Evolutionary conservation across 1,140 invertebrate species (phyloP).

Genomic region (Cydia splendana): DNA sequence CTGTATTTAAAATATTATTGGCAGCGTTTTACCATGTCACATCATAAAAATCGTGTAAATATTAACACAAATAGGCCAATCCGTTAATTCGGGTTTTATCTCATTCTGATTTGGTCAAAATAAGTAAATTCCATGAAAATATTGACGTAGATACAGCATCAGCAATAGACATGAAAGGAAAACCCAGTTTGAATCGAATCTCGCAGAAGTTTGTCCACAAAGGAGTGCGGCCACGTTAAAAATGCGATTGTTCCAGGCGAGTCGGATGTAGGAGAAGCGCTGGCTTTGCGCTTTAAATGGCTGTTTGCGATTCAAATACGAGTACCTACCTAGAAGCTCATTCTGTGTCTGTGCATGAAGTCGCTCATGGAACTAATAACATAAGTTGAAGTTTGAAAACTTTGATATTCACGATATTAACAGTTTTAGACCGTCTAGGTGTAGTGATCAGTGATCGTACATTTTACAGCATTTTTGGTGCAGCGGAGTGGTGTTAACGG

Average conservation of each 20-base stretch:
- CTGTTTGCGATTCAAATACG: constrained; percentile 16
- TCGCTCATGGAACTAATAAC: neutral
- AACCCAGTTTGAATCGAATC: constrained; percentile 9
- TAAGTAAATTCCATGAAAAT: neutral
- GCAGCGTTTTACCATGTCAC: too few species aligned
- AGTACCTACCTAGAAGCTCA: neutral
- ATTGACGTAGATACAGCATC: neutral
- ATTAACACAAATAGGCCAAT: too few species aligned
- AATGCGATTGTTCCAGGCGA: constrained; percentile 23
- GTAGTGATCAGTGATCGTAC: too few species aligned
- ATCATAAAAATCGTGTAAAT: too few species aligned
- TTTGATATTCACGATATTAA: too few species aligned
- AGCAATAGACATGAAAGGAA: constrained; percentile 10
- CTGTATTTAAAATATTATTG: too few species aligned
- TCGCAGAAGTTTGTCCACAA: constrained; percentile 11
- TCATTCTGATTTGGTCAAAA: neutral
- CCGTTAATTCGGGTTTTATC: too few species aligned
- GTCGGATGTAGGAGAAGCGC: neutral
- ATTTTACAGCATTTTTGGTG: too few species aligned
- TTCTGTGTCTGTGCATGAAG: neutral
- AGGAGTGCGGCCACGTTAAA: constrained; percentile 21
- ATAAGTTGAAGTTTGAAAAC: neutral
- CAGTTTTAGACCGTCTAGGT: too few species aligned
- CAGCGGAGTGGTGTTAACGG: too few species aligned
- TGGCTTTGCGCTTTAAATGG: constrained; percentile 21